phyloP scores from a whole-genome alignment of 2,888 invertebrate species.

The Hermaeophaga mercurialis region DNA sequence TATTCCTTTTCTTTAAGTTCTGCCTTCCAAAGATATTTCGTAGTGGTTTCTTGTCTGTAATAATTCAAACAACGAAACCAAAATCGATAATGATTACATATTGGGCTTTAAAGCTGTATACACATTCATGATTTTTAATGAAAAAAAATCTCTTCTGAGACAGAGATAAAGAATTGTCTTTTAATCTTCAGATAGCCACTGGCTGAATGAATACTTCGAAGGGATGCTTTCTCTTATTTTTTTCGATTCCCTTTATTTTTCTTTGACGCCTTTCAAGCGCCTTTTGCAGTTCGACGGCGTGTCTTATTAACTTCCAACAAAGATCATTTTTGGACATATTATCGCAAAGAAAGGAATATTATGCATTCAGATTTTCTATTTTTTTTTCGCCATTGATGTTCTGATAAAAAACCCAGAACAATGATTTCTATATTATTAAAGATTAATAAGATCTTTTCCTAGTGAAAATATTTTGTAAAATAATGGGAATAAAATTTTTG shows the following conservation, averaged over 20 bases:
- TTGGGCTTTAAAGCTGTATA: constrained; percentile 17
- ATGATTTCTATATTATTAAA: too few relatives aligned
- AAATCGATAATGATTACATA: constrained; percentile 18
- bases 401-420: too few relatives aligned
- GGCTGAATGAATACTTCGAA: constrained; percentile 44
- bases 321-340: constrained; percentile 15
- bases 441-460: too few relatives aligned
- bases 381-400: too few relatives aligned
- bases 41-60: too few relatives aligned
- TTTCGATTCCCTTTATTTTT: constrained; percentile 20
- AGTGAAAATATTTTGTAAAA: too few relatives aligned
- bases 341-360: not conserved
- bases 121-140: constrained; percentile 39
- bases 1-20: too few relatives aligned
- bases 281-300: constrained; percentile 26
- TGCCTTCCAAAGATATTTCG: too few relatives aligned
- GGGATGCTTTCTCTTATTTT: constrained; percentile 11
- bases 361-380: too few relatives aligned
- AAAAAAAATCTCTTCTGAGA: constrained; percentile 24
- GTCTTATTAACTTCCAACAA: constrained; percentile 32
- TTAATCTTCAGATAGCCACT: constrained; percentile 45
- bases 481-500: too few relatives aligned
- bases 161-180: constrained; percentile 36
- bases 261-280: constrained; percentile 30
- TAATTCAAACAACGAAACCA: too few relatives aligned